These are phyloP conservation scores for Drosophila fuyamai DNA, from an alignment of 1,140 invertebrate genomes.

Conservation along the genomic window DNA sequence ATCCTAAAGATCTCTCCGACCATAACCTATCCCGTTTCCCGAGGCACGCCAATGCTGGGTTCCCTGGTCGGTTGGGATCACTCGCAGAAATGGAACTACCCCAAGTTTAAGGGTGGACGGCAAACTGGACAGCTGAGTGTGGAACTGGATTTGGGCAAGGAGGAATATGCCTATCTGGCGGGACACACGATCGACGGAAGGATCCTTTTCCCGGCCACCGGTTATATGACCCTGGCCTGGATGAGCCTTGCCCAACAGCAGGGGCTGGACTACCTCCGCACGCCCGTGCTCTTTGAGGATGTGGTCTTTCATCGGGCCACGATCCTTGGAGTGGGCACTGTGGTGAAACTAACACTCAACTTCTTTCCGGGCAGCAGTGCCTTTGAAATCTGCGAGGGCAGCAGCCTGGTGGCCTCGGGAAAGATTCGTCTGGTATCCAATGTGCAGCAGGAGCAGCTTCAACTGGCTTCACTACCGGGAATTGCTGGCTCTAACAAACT, in stretches of 20 bases:
- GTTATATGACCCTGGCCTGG: conserved; percentile 97
- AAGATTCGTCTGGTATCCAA: conserved; percentile 89
- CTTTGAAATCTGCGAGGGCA: conserved; percentile 96
- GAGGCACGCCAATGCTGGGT: conserved; percentile 94
- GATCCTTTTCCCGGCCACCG: conserved; percentile 97
- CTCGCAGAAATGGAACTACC: conserved; percentile 90
- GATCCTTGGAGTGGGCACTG: conserved; percentile 91
- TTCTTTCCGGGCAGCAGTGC: conserved; percentile 94
- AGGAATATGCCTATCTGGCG: conserved; percentile 90
- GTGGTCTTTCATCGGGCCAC: conserved; percentile 96
- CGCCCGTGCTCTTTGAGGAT: conserved; percentile 94
- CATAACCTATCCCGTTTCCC: conserved; percentile 92
- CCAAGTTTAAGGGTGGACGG: conserved; percentile 87
- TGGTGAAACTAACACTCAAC: conserved; percentile 93
- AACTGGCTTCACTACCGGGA: conserved; percentile 70
- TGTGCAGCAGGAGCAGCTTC: conserved; percentile 86
- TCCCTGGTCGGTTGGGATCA: conserved; percentile 97
- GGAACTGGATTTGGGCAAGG: conserved; percentile 91
- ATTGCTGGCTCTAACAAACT: conserved; percentile 81
- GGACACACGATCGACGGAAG: conserved; percentile 98
- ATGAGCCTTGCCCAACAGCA: conserved; percentile 94
- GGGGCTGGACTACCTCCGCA: conserved; percentile 90
- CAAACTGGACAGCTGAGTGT: conserved; percentile 89
- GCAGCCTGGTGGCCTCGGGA: conserved; percentile 91
- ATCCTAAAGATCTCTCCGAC: conserved; percentile 89